phyloP scores from a whole-genome alignment of 2,888 invertebrate genomes.

The Caenorhabditis plicata region DNA sequence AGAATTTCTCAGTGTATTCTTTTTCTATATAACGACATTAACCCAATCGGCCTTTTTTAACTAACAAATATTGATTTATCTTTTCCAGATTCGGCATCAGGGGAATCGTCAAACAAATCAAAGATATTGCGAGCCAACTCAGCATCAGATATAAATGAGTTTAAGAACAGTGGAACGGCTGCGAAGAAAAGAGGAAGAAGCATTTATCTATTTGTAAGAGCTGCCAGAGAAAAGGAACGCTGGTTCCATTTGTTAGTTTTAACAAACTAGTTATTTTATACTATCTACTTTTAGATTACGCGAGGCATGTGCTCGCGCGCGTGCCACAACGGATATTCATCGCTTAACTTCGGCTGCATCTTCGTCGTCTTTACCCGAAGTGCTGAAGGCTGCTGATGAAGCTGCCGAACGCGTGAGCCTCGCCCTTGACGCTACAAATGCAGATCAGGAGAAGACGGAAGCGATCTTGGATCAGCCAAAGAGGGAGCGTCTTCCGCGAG shows the following conservation, averaged over 20 bases:
- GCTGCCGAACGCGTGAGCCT: slow-evolving; percentile 21
- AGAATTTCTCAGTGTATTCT: no score
- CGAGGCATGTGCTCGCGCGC: slow-evolving; percentile 47
- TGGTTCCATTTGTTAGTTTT: slow-evolving; percentile 73
- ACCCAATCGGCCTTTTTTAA: no score
- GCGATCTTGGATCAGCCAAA: slow-evolving; percentile 18
- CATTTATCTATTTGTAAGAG: slow-evolving; percentile 77
- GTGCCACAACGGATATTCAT: slow-evolving; percentile 13
- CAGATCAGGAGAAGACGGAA: slow-evolving; percentile 20
- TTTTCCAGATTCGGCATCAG: no score
- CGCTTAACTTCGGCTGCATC: slow-evolving; percentile 6
- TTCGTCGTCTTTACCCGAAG: slow-evolving; percentile 17
- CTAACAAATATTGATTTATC: no score
- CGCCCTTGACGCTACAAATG: slow-evolving; percentile 18
- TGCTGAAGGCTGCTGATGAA: neutral
- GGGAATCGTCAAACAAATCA: no score
- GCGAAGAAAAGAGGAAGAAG: slow-evolving; percentile 30
- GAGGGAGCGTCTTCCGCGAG: slow-evolving; percentile 10
- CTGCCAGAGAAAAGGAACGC: slow-evolving; percentile 86
- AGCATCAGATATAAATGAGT: slow-evolving; percentile 40
- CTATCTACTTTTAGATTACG: slow-evolving; percentile 37
- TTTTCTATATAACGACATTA: no score
- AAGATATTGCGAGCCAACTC: slow-evolving; percentile 34
- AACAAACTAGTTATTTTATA: neutral
- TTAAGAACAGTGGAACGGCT: slow-evolving; percentile 10